A percentile compares a stretch with the other conserved stretches of the same genome.
Conservation (phyloP, 2,113 vertebrate species). For the Scomber japonicus region DNA sequence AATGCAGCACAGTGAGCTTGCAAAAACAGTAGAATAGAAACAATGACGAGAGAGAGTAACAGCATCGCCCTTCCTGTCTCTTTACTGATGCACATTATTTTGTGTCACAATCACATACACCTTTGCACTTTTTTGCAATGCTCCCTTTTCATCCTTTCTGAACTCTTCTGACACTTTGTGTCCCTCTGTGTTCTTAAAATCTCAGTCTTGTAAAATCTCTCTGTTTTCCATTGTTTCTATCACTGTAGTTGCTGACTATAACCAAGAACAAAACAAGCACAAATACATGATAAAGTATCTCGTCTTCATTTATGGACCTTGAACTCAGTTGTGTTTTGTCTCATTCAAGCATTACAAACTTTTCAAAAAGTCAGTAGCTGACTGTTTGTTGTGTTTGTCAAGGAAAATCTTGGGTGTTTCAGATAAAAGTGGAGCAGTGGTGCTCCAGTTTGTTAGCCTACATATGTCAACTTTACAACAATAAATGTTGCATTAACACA, state of each 20-base stretch:
- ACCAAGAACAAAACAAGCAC: background rate
- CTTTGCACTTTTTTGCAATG: background rate
- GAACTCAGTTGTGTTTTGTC: background rate
- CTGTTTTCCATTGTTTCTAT: background rate
- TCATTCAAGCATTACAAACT: background rate
- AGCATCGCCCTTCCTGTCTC: background rate
- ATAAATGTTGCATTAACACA: background rate
- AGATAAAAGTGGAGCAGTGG: conserved; percentile 56
- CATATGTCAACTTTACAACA: conserved; percentile 47
- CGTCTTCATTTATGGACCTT: background rate
- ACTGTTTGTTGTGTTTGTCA: background rate
- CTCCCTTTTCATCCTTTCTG: background rate
- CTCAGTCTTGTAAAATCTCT: background rate
- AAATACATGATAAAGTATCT: background rate
- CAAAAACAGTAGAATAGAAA: conserved; percentile 47
- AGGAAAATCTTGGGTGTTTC: conserved; percentile 15
- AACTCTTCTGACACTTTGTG: too few species aligned
- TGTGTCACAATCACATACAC: background rate
- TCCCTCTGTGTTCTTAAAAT: background rate
- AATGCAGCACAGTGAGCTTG: conserved; percentile 71
- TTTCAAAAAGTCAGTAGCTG: background rate
- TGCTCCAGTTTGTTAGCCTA: conserved; percentile 67
- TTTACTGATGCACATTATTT: background rate
- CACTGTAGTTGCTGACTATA: background rate
- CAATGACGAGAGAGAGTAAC: conserved; percentile 21